A percentile compares a stretch with the other conserved stretches of the same genome.
Conservation (phyloP, 2,797 vertebrate genomes). For the Pseudochirops cupreus region DNA sequence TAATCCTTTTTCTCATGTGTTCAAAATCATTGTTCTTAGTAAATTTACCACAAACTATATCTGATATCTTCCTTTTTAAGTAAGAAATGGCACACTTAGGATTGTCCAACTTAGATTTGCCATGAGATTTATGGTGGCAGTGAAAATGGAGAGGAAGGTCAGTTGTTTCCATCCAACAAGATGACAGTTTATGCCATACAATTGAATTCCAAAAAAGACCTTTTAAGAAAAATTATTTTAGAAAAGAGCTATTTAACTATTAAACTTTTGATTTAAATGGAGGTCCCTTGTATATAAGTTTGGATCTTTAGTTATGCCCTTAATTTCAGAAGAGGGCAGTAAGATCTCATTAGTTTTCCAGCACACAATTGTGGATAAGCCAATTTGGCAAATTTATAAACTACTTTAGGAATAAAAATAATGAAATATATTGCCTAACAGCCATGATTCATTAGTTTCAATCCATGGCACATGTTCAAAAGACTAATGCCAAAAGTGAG, state of each 20-base stretch:
- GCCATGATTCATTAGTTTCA: background rate
- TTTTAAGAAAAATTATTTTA: slow-evolving; percentile 54
- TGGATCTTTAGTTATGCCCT: slow-evolving; percentile 27
- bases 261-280: slow-evolving; percentile 28
- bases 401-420: slow-evolving; percentile 51
- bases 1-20: background rate
- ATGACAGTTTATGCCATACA: slow-evolving; percentile 29
- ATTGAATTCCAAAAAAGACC: slow-evolving; percentile 29
- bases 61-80: background rate
- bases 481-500: background rate
- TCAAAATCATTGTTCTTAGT: slow-evolving; percentile 26
- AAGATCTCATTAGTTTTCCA: slow-evolving; percentile 63
- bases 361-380: slow-evolving; percentile 45
- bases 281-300: slow-evolving; percentile 40
- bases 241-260: slow-evolving; percentile 35
- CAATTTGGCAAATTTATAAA: slow-evolving; percentile 30
- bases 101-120: slow-evolving; percentile 52
- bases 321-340: slow-evolving; percentile 29
- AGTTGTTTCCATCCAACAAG: slow-evolving; percentile 20
- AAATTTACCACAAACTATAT: slow-evolving; percentile 10
- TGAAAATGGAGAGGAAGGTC: slow-evolving; percentile 1
- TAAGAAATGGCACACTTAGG: background rate
- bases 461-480: background rate
- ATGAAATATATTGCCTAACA: slow-evolving; percentile 8
- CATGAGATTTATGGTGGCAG: slow-evolving; percentile 33